Evolutionary conservation across 92 coral and sea anemone genomes (phyloP).

Genomic region (Phenganax subtilis): DNA sequence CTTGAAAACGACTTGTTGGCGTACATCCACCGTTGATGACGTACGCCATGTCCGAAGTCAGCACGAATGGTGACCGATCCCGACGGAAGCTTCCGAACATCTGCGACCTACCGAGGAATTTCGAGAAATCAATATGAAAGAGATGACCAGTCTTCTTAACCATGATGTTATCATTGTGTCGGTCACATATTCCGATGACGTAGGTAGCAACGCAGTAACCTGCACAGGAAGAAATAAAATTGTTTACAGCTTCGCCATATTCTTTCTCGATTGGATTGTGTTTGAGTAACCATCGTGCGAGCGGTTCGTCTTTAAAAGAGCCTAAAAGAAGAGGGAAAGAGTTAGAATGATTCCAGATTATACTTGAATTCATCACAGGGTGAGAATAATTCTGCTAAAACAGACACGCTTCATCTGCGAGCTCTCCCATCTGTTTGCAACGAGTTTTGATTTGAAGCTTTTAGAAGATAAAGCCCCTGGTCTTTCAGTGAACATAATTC

Average conservation of each 20-base stretch:
- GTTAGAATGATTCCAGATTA: no score
- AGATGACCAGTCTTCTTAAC: conserved; percentile 88
- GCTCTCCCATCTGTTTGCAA: no score
- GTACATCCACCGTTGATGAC: conserved; percentile 98
- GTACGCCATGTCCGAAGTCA: conserved; percentile 97
- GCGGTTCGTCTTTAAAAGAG: conserved; percentile 93
- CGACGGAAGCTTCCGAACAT: conserved; percentile 97
- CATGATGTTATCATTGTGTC: conserved; percentile 99
- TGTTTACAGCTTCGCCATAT: conserved; percentile 88
- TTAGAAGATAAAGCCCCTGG: no score
- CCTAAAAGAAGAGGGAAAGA: conserved; percentile 11
- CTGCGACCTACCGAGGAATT: conserved; percentile 96
- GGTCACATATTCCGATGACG: conserved; percentile 96
- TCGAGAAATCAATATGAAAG: conserved; percentile 96
- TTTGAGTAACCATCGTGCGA: conserved; percentile 84
- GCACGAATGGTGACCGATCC: conserved; percentile 96
- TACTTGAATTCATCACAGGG: no score
- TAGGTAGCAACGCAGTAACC: conserved; percentile 98
- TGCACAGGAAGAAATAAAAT: conserved; percentile 95
- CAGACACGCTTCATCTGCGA: no score
- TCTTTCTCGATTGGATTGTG: conserved; percentile 82
- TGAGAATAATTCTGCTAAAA: no score
- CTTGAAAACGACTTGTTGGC: conserved; percentile 94
- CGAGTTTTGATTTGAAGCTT: no score
- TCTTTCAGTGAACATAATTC: no score